A percentile compares a stretch with the other conserved stretches of the same genome.
Evolutionary conservation across 2,797 vertebrate genomes (phyloP).

Genomic region (Anniella stebbinsi): DNA sequence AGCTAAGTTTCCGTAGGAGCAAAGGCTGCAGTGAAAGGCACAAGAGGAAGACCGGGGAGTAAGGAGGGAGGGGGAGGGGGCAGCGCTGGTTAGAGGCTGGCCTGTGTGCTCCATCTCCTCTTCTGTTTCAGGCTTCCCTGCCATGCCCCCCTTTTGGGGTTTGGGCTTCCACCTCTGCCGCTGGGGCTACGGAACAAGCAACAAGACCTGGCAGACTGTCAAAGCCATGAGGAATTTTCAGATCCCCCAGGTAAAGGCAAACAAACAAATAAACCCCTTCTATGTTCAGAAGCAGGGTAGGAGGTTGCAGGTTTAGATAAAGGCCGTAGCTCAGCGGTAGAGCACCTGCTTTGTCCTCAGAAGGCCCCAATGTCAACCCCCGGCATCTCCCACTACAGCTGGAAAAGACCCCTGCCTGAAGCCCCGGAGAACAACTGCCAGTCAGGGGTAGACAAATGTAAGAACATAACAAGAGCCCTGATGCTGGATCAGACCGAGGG

Average conservation of each 20-base stretch:
- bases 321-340: background rate
- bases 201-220: slow-evolving; percentile 84
- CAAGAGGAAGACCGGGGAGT: too few species aligned
- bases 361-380: background rate
- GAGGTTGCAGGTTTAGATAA: background rate
- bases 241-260: slow-evolving; percentile 87
- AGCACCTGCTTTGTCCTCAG: background rate
- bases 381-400: too few species aligned
- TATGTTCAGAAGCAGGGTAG: background rate
- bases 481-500: too few species aligned
- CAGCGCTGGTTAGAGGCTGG: background rate
- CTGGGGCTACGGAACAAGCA: slow-evolving; percentile 88
- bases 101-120: background rate
- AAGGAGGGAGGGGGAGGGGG: too few species aligned
- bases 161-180: slow-evolving; percentile 92
- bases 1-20: background rate
- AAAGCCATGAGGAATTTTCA: slow-evolving; percentile 86
- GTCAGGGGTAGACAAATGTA: too few species aligned
- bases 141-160: slow-evolving; percentile 90
- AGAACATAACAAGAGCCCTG: too few species aligned
- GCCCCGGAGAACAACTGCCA: too few species aligned
- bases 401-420: too few species aligned
- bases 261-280: too few species aligned
- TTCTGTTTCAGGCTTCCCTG: slow-evolving; percentile 77
- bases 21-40: background rate